These are phyloP conservation scores for Brachionus angularis DNA, from an alignment of 1,140 invertebrate genomes.

Conservation along the genomic window DNA sequence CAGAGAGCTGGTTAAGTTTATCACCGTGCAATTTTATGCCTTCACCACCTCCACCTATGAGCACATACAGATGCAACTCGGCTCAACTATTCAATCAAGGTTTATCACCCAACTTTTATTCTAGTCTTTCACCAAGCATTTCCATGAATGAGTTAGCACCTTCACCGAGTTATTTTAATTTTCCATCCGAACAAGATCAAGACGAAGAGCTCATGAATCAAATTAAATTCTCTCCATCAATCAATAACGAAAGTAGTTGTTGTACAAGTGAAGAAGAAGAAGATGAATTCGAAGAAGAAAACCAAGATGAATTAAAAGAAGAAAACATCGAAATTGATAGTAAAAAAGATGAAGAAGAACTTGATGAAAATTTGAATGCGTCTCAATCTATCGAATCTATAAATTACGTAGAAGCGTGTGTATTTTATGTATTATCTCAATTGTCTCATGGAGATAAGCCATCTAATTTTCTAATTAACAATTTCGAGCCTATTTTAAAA, in stretches of 20 bases:
- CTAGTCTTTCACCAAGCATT: neutral
- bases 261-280: neutral
- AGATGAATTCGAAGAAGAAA: neutral
- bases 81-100: conserved; percentile 34
- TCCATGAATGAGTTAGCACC: conserved; percentile 1
- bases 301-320: neutral
- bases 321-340: neutral
- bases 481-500: conserved; percentile 23
- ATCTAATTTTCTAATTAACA: neutral
- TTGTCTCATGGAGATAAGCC: conserved; percentile 42
- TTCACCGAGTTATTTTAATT: conserved; percentile 31
- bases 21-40: neutral
- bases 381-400: conserved; percentile 41
- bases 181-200: neutral
- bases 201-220: neutral
- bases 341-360: too few species aligned
- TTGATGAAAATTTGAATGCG: too few species aligned
- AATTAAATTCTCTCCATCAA: conserved; percentile 23
- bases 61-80: conserved; percentile 26
- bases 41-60: neutral
- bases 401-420: conserved; percentile 34
- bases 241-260: conserved; percentile 6
- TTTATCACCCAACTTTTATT: conserved; percentile 7
- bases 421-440: conserved; percentile 41
- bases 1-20: conserved; percentile 24